A percentile compares a stretch with the other conserved stretches of the same genome.
Conservation (phyloP, 2,888 invertebrate genomes). For the Parasteatoda lunata region DNA sequence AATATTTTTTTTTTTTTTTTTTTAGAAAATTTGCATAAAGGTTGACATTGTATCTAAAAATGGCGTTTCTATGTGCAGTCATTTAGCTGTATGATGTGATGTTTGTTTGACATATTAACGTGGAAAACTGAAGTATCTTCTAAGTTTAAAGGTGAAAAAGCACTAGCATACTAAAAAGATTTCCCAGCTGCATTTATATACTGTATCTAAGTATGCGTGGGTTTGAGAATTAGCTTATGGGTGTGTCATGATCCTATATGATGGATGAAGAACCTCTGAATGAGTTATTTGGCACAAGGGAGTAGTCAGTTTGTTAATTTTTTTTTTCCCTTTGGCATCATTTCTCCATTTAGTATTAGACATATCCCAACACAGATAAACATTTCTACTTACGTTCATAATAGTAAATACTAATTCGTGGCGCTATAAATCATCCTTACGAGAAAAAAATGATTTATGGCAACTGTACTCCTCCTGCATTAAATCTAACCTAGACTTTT, state of each 20-base stretch:
- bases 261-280: conserved; percentile 25
- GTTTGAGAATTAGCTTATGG: conserved; percentile 34
- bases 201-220: conserved; percentile 8
- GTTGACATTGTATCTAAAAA: too few species aligned
- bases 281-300: conserved; percentile 25
- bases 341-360: background rate
- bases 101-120: too few species aligned
- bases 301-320: conserved; percentile 15
- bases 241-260: conserved; percentile 35
- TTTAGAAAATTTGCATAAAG: too few species aligned
- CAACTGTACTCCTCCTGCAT: too few species aligned
- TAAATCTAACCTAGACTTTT: too few species aligned
- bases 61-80: too few species aligned
- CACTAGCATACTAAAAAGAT: too few species aligned
- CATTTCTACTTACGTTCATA: background rate
- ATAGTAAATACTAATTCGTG: background rate
- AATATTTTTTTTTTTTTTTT: too few species aligned
- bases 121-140: too few species aligned
- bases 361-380: background rate
- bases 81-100: too few species aligned
- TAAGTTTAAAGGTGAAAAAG: too few species aligned
- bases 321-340: background rate
- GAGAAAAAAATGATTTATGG: background rate
- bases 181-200: background rate
- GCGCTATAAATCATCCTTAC: background rate